phyloP scores from a whole-genome alignment of 2,113 vertebrate species.

The Cyprinus carpio region DNA sequence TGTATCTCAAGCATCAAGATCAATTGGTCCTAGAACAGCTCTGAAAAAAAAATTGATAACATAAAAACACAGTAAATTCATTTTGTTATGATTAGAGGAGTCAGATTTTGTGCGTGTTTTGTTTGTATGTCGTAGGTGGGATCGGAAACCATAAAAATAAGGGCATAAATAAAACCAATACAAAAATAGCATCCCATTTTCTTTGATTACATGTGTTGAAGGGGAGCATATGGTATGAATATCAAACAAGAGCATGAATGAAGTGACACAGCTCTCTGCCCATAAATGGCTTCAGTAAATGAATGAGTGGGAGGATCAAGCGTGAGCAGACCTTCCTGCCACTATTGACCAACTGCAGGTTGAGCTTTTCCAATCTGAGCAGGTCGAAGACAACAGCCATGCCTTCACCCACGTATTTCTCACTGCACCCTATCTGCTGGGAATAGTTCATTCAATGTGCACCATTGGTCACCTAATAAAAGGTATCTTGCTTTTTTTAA shows the following conservation, averaged over 20 bases:
- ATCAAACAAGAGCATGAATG: conserved; percentile 24
- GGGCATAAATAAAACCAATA: neutral
- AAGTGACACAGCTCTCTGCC: conserved; percentile 7
- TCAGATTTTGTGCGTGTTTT: neutral
- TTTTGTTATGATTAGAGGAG: neutral
- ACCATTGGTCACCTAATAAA: conserved; percentile 6
- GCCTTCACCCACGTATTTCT: conserved; percentile 1
- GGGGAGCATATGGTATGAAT: conserved; percentile 1
- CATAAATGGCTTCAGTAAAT: conserved; percentile 5
- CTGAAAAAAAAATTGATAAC: neutral
- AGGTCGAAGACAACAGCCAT: conserved; percentile 26
- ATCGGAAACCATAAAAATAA: neutral
- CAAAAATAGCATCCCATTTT: conserved; percentile 35
- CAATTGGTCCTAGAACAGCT: neutral
- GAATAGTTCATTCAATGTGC: conserved; percentile 4
- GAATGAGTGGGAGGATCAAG: conserved; percentile 26
- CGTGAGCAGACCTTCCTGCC: conserved; percentile 20
- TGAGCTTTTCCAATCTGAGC: conserved; percentile 33
- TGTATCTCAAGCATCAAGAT: neutral
- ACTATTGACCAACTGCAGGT: conserved; percentile 36
- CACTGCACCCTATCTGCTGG: conserved; percentile 4
- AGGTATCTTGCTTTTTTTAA: conserved; percentile 6
- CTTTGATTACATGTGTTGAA: conserved; percentile 26
- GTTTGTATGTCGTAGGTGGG: neutral
- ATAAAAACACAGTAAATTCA: neutral